Conservation (phyloP, 2,888 invertebrate genomes). For the Galerucella calmariensis region DNA sequence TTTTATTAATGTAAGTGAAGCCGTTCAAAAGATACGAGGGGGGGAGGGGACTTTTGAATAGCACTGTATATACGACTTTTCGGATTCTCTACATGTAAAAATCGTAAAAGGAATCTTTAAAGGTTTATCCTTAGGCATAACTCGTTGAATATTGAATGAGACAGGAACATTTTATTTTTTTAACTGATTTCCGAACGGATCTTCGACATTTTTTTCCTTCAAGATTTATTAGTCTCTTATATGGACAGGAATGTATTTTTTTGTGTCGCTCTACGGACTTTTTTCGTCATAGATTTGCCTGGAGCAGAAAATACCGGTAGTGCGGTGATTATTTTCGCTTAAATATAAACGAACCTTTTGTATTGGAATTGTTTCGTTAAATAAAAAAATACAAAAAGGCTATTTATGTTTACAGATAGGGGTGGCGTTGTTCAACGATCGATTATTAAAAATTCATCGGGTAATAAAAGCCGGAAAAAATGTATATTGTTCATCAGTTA, state of each 20-base stretch:
- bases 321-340: too few species aligned
- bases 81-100: conserved; percentile 24
- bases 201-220: too few species aligned
- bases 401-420: background rate
- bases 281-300: too few species aligned
- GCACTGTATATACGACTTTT: background rate
- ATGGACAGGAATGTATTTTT: too few species aligned
- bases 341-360: too few species aligned
- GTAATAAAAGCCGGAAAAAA: background rate
- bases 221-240: too few species aligned
- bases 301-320: too few species aligned
- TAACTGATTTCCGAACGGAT: conserved; percentile 24
- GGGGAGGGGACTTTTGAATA: too few species aligned
- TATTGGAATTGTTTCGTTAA: too few species aligned
- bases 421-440: background rate
- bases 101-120: conserved; percentile 25
- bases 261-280: too few species aligned
- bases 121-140: conserved; percentile 29
- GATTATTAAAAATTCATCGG: background rate
- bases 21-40: too few species aligned
- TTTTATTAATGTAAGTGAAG: too few species aligned
- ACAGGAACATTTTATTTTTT: conserved; percentile 25
- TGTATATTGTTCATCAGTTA: background rate
- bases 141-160: conserved; percentile 28
- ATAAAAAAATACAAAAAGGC: background rate